Percentiles rank a stretch among this genome's conserved stretches.
Evolutionary conservation across 2,113 vertebrate genomes (phyloP).

Genomic region (Psittacus erithacus): DNA sequence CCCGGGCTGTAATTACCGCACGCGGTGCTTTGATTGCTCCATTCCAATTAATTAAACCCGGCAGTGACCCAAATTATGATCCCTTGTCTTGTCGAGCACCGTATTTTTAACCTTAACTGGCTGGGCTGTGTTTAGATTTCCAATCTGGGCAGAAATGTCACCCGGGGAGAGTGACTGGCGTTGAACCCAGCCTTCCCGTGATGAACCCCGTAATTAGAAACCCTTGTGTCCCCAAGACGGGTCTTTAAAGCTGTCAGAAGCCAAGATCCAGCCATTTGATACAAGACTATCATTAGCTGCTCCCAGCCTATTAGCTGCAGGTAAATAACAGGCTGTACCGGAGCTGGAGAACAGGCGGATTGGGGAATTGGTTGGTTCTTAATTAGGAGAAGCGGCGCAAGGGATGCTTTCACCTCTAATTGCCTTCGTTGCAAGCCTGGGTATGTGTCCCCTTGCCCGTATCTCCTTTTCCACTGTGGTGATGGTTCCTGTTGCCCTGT

Average conservation of each 20-base stretch:
- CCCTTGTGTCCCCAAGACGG: conserved; percentile 71
- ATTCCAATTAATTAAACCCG: conserved; percentile 85
- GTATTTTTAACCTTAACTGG: conserved; percentile 82
- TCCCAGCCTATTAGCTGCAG: conserved; percentile 77
- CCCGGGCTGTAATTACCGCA: conserved; percentile 78
- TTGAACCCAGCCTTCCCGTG: conserved; percentile 67
- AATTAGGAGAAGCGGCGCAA: conserved; percentile 67
- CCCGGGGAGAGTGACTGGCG: conserved; percentile 72
- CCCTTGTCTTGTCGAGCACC: conserved; percentile 66
- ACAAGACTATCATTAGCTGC: conserved; percentile 71
- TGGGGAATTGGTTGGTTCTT: conserved; percentile 72
- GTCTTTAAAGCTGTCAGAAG: conserved; percentile 80
- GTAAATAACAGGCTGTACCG: conserved; percentile 79
- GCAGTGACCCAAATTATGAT: conserved; percentile 81
- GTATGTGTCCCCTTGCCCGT: not conserved
- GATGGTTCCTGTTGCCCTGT: fast-evolving
- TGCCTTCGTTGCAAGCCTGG: conserved; percentile 55
- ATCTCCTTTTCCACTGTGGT: fast-evolving
- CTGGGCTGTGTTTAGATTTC: conserved; percentile 77
- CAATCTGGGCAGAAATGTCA: conserved; percentile 79
- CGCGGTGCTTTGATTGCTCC: conserved; percentile 73
- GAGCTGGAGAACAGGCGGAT: conserved; percentile 60
- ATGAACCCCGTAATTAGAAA: conserved; percentile 81
- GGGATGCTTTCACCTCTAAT: conserved; percentile 62
- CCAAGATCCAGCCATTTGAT: conserved; percentile 75